Base-by-base conservation (phyloP, 2,888 invertebrate genomes). In the Griposia aprilina region DNA sequence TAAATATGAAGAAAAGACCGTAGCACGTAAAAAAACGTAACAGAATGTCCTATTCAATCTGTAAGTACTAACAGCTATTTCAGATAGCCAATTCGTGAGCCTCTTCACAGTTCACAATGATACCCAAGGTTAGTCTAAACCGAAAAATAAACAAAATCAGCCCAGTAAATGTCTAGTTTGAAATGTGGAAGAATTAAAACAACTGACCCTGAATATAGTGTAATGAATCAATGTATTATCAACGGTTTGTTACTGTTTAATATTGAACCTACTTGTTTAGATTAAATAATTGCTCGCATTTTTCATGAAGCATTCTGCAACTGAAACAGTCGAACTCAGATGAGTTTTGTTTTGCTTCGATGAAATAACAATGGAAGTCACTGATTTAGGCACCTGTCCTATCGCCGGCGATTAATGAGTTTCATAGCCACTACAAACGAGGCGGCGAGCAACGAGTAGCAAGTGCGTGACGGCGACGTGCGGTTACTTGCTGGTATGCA, bases 161-260 rank as follows among this genome's bases (percentile, higher is more conserved):
- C n/a, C 48, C 50, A 74, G 26, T 81, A 63, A 77, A 78, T 76
- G 59, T 81, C 73, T 70, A 70, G 23, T 55, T 60, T 72, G 60
- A 77, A 78, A 73, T 41, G 69, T 83, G 17, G 71, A 50, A 62
- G 59, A 81, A 75, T 83, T 69, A 79, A 76, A 81, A 86, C 62
- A 11, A 52, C 26, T 50, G 59, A 26, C 73, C 66, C 73, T 70
- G 62, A 74, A 65, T 68, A 66, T 59, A 74, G 36, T 63, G 62
- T 63, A 78, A 84, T 74, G 23, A 84, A 82, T 77, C 50, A 71
- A 74, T 74, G 74, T 63, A 66, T 79, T 72, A 82, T 78, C 62
- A 80, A 71, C 75, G 68, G 26, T 48, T 78, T 66, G 78, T 80
- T 69, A 41, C 70, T 59, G 68, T 75, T 81, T 20, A 30, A 26